Percentiles rank a stretch among this genome's conserved stretches.
phyloP scores from a whole-genome alignment of 2,888 invertebrate genomes.

The Nomada ruficornis region DNA sequence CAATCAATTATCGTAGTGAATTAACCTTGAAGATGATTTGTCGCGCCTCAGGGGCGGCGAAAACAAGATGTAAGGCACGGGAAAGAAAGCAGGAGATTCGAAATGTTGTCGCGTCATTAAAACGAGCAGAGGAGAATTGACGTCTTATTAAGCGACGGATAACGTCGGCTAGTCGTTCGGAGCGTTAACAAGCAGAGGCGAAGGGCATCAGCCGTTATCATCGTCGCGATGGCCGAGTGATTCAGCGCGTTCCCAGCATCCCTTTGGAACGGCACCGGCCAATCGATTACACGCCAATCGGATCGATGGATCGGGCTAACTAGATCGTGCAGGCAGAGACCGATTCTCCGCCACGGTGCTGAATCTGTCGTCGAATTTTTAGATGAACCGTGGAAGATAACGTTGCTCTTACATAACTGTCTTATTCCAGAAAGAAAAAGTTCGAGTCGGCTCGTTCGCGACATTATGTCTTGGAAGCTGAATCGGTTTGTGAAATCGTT shows the following conservation, averaged over 20 bases:
- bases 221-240: constrained; percentile 55
- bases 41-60: neutral
- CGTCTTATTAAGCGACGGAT: constrained; percentile 65
- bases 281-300: constrained; percentile 74
- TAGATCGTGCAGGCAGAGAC: constrained; percentile 62
- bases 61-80: neutral
- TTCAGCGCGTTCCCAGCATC: constrained; percentile 69
- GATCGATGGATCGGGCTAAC: constrained; percentile 71
- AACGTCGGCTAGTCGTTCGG: constrained; percentile 42
- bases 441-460: no score
- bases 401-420: neutral
- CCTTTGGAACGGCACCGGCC: constrained; percentile 56
- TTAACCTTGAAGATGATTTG: no score
- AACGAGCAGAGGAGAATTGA: constrained; percentile 57
- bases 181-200: constrained; percentile 50
- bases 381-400: neutral
- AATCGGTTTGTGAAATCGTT: no score
- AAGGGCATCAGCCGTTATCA: constrained; percentile 60
- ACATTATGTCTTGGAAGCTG: no score
- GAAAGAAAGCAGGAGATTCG: neutral
- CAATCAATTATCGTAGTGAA: neutral
- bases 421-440: neutral
- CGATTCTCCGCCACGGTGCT: constrained; percentile 32
- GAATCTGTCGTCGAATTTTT: constrained; percentile 30
- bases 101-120: constrained; percentile 51